Evolutionary conservation across 2,797 vertebrate species (phyloP), one percentile per base, ranked within the genome.

Genomic region (Hephaestus fuliginosus): DNA sequence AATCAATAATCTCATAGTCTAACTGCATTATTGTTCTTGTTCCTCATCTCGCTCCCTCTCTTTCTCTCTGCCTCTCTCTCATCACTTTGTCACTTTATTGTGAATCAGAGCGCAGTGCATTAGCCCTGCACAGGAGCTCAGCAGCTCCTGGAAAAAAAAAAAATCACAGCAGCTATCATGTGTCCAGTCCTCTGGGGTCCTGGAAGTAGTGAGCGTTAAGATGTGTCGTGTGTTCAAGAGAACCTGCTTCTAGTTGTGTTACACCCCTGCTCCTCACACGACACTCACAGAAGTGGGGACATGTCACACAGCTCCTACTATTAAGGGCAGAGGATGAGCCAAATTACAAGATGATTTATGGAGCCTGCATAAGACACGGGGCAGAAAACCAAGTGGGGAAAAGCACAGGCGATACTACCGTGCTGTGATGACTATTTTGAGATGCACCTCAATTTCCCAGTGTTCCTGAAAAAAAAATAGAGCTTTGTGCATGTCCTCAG

Each of bases 311-410:
- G 67, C 84, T 85, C 77, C 69, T 61, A 71, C 85, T 89, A 89
- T 90, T 87, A 83, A 86, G 80, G 75, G 80, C 70, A 85, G 68
- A 78, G 85, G 81, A 91, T 68, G 81, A 79, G 65, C 86, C 63
- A 84, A 60, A 93, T 87, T 86, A 72, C 46, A 74, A 83, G 46
- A 81, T 93, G 91, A 95, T 91, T 91, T 91, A 95, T 91, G 82
- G 55, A 75, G 78, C 67, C 72, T 83, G 61, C 17, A 39, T 60
- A 65, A 86, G 86, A 89, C 80, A 86, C 66, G 57, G 78, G 64
- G 71, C 73, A 80, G 73, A 72, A 88, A 90, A 84, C 75, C 81
- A 88, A 78, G 68, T 75, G 68, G 68, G 58, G 78, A 74, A 84
- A 87, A 85, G 80, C 77, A 77, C 11, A 49, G 49, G 72, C 51